Conservation (phyloP, 92 coral and sea anemone species). For the Pocillopora meandrina region DNA sequence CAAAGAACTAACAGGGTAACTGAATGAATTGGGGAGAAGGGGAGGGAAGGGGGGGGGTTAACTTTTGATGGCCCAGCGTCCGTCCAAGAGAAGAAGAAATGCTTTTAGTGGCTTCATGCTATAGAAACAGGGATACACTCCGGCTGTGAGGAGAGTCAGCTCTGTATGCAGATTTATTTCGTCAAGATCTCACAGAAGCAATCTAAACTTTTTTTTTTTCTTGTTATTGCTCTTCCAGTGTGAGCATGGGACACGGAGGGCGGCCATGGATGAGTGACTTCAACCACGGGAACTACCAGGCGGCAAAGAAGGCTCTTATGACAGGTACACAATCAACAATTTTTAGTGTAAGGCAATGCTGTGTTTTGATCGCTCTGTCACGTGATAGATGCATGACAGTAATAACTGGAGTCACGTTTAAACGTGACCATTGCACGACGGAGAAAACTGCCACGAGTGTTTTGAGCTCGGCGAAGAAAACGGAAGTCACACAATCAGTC, state of each 20-base stretch:
- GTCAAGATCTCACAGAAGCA: neutral
- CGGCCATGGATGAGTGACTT: conserved; percentile 85
- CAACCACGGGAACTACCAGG: conserved; percentile 68
- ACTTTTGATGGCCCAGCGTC: neutral
- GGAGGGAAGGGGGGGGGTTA: neutral
- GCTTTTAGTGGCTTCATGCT: no score
- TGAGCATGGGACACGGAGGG: conserved; percentile 77
- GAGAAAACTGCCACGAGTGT: no score
- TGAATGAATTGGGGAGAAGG: neutral
- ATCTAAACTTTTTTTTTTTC: neutral
- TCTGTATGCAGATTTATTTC: no score
- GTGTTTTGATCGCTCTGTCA: neutral
- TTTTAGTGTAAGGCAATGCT: neutral
- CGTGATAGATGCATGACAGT: neutral
- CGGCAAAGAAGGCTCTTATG: conserved; percentile 71
- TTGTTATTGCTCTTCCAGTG: conserved; percentile 32
- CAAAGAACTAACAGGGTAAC: no score
- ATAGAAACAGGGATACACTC: no score
- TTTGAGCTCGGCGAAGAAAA: neutral
- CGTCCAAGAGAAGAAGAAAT: no score
- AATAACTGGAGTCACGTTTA: neutral
- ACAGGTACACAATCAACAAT: conserved; percentile 47
- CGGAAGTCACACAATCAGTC: neutral
- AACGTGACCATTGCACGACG: neutral
- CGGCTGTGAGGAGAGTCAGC: no score